These are phyloP conservation scores for Heliocidaris tuberculata DNA, from an alignment of 35 echinoderm and acorn worm species.

Conservation along the genomic window DNA sequence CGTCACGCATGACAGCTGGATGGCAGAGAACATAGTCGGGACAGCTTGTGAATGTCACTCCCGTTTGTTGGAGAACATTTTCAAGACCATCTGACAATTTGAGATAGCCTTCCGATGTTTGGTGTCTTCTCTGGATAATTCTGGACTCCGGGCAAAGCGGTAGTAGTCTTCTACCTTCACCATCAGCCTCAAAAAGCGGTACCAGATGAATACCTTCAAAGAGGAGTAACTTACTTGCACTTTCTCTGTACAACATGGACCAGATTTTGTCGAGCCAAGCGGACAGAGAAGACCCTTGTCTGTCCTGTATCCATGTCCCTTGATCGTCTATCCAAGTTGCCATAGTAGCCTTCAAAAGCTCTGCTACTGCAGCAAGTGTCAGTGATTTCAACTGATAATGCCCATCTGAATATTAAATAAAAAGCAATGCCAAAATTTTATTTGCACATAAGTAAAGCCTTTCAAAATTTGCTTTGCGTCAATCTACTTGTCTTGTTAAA, in stretches of 20 bases:
- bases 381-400: neutral
- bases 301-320: neutral
- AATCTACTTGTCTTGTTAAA: neutral
- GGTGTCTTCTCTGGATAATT: neutral
- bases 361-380: neutral
- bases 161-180: neutral
- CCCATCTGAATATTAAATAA: neutral
- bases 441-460: neutral
- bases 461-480: neutral
- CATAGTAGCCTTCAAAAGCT: neutral
- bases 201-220: slow-evolving; percentile 45
- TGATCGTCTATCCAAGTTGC: neutral
- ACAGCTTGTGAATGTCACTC: neutral
- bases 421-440: neutral
- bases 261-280: slow-evolving; percentile 28
- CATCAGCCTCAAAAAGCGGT: neutral
- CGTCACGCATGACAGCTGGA: slow-evolving; percentile 6
- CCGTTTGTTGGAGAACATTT: neutral
- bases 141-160: neutral
- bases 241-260: slow-evolving; percentile 29
- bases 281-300: neutral
- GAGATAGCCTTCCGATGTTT: neutral
- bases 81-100: neutral
- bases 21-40: neutral
- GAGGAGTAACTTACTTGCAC: neutral